Evolutionary conservation across 2,888 invertebrate species (phyloP).

Genomic region (Stenotaenia linearis): DNA sequence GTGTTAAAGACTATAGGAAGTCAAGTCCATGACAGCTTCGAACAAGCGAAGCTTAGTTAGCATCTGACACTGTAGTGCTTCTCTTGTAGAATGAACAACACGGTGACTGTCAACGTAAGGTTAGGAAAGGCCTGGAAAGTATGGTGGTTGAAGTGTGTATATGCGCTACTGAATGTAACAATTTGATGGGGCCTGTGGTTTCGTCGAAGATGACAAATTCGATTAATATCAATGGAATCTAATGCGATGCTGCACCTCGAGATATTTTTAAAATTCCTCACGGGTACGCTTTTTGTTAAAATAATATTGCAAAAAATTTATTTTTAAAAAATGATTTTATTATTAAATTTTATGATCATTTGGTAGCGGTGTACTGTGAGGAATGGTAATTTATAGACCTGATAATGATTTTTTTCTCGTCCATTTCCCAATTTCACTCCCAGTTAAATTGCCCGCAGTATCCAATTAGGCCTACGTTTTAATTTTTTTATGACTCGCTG

Average conservation of each 20-base stretch:
- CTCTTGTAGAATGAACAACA: neutral
- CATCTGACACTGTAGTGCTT: neutral
- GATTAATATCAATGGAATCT: neutral
- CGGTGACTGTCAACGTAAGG: neutral
- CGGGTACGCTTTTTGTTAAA: neutral
- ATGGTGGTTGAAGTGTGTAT: neutral
- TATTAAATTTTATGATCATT: too few relatives aligned
- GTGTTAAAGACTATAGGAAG: neutral
- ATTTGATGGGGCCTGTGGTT: neutral
- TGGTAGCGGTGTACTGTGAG: neutral
- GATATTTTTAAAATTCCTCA: neutral
- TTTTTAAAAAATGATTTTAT: neutral
- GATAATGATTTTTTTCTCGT: neutral
- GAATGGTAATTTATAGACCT: neutral
- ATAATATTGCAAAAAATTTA: neutral
- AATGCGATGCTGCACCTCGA: neutral
- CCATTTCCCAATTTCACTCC: neutral
- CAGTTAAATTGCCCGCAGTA: constrained; percentile 5
- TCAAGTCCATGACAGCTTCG: neutral
- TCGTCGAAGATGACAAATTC: neutral
- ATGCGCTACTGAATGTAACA: neutral
- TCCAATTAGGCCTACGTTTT: neutral
- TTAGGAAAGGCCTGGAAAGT: neutral
- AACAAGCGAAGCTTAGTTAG: neutral
- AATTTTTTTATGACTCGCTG: neutral